A percentile compares a stretch with the other conserved stretches of the same genome.
phyloP scores from a whole-genome alignment of 2,797 vertebrate species.

The Falco rusticolus region DNA sequence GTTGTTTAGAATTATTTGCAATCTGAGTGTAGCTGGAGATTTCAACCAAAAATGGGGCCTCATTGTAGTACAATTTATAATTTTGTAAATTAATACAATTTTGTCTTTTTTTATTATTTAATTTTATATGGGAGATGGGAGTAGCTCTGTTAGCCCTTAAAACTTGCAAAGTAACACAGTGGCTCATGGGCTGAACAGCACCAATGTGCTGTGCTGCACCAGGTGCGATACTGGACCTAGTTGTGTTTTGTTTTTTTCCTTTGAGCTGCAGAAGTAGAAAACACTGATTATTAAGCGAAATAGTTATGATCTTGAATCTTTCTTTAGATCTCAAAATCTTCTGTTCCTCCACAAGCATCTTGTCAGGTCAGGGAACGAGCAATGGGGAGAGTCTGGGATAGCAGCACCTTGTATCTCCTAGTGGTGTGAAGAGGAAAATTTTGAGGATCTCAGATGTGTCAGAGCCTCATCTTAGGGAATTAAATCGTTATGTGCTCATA shows the following conservation, averaged over 20 bases:
- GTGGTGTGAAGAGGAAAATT: not conserved
- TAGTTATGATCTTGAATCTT: not conserved
- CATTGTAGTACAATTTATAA: not conserved
- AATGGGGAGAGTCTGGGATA: not conserved
- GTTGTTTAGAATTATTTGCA: not conserved
- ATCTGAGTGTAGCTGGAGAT: not conserved
- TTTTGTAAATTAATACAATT: not conserved
- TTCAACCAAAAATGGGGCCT: not conserved
- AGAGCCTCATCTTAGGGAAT: not conserved
- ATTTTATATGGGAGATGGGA: not conserved
- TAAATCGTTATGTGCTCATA: not conserved
- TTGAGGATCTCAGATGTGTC: not conserved
- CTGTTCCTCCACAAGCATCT: not conserved
- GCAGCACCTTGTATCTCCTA: rapidly evolving
- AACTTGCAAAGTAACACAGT: not conserved
- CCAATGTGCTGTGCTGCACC: not conserved
- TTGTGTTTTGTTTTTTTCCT: not conserved
- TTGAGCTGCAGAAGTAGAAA: not conserved
- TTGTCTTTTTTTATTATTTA: not conserved
- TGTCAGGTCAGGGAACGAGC: not conserved
- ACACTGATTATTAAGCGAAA: not conserved
- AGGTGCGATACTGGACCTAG: not conserved
- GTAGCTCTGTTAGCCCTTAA: not conserved
- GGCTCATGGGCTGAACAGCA: not conserved
- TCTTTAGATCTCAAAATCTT: not conserved